phyloP scores from a whole-genome alignment of 2,797 vertebrate species.

The Borostomias antarcticus region DNA sequence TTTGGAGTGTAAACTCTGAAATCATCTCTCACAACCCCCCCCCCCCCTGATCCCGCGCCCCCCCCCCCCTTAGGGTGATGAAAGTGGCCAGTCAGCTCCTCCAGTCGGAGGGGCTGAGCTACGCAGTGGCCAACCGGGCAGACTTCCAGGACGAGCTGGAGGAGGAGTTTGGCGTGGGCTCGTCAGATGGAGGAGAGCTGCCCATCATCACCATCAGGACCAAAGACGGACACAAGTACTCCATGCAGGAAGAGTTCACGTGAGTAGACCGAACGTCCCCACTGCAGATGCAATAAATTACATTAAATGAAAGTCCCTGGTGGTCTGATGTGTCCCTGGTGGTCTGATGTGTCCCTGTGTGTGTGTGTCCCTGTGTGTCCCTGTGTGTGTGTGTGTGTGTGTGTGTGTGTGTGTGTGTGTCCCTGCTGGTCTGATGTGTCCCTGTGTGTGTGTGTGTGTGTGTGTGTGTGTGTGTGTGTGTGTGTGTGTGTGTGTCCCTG shows the following conservation, averaged over 20 bases:
- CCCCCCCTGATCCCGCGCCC: background rate
- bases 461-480: too few relatives aligned
- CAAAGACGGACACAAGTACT: conserved; percentile 56
- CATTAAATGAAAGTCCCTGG: too few relatives aligned
- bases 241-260: conserved; percentile 65
- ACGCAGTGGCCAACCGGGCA: conserved; percentile 49
- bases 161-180: conserved; percentile 56
- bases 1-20: too few relatives aligned
- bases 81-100: conserved; percentile 58
- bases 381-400: too few relatives aligned
- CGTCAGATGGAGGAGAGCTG: conserved; percentile 37
- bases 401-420: too few relatives aligned
- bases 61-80: conserved; percentile 50
- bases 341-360: background rate
- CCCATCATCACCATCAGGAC: conserved; percentile 55
- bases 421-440: too few relatives aligned
- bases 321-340: too few relatives aligned
- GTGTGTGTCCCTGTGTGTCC: too few relatives aligned
- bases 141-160: conserved; percentile 59
- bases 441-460: too few relatives aligned
- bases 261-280: too few relatives aligned
- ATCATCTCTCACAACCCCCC: background rate
- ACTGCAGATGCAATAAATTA: too few relatives aligned
- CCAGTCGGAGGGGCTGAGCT: conserved; percentile 48
- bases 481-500: too few relatives aligned